A percentile compares a stretch with the other conserved stretches of the same genome.
Conservation (phyloP, 2,113 vertebrate genomes). For the Ictalurus furcatus region DNA sequence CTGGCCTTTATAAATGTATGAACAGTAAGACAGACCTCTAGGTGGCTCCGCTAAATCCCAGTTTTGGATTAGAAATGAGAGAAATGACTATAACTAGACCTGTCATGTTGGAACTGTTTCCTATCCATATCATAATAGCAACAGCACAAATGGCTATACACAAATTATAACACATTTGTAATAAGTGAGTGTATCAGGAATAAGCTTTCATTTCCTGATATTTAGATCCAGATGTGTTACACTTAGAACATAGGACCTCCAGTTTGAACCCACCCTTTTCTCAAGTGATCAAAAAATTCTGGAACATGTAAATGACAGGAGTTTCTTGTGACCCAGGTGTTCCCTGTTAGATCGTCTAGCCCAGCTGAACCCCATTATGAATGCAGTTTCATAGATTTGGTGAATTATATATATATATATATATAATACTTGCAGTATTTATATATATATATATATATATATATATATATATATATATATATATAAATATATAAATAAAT, state of each 20-base stretch:
- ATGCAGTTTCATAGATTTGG: too few relatives aligned
- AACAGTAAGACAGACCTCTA: neutral
- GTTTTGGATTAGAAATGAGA: neutral
- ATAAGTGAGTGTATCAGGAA: neutral
- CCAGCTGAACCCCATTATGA: too few relatives aligned
- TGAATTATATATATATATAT: too few relatives aligned
- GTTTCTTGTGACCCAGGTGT: neutral
- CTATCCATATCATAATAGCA: neutral
- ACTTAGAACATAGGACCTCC: neutral
- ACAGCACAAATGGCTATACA: neutral
- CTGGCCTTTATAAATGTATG: neutral
- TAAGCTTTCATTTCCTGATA: neutral
- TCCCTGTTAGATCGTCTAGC: neutral
- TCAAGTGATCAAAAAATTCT: too few relatives aligned
- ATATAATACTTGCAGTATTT: too few relatives aligned
- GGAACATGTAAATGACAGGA: too few relatives aligned
- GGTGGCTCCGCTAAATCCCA: neutral
- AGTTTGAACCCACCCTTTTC: too few relatives aligned
- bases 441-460: too few relatives aligned
- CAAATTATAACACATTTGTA: neutral
- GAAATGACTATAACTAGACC: neutral
- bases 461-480: too few relatives aligned
- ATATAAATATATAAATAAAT: too few relatives aligned
- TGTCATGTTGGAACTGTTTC: neutral
- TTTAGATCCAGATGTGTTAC: neutral